phyloP scores from a whole-genome alignment of 2,888 invertebrate species.

The Rhopalosiphum nymphaeae region DNA sequence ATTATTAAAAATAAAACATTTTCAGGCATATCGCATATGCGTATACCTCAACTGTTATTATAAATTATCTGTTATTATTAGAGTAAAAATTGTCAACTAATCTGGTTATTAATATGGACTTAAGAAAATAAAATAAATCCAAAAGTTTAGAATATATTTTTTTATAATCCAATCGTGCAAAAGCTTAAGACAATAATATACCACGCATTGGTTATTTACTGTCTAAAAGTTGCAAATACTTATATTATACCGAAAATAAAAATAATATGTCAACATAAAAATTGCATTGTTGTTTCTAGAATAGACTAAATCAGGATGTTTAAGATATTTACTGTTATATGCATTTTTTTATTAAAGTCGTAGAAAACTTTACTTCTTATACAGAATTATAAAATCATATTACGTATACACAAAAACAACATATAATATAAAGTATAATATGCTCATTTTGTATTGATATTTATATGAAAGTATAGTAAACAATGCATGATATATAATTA shows the following conservation, averaged over 20 bases:
- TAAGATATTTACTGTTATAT: background rate
- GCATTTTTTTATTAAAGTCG: background rate
- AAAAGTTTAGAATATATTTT: background rate
- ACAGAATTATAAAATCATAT: constrained; percentile 3
- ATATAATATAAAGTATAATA: background rate
- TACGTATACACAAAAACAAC: background rate
- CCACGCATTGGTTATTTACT: background rate
- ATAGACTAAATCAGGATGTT: background rate
- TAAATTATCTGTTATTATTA: background rate
- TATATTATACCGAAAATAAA: background rate
- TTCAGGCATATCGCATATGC: background rate
- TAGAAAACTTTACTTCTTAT: background rate
- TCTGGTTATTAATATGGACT: background rate
- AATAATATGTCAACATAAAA: background rate
- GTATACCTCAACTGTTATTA: background rate
- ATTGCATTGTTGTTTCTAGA: background rate
- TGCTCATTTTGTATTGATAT: background rate
- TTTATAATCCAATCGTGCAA: background rate
- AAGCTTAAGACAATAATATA: background rate
- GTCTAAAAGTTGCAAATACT: background rate
- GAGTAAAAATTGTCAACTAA: background rate
- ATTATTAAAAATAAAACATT: background rate
- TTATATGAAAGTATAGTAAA: background rate
- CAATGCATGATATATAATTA: background rate
- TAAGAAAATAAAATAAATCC: background rate